Percentiles rank a stretch among this genome's conserved stretches.
These are phyloP conservation scores for Hippopotamyrus pictus DNA, from an alignment of 2,797 vertebrate species.

Conservation along the genomic window DNA sequence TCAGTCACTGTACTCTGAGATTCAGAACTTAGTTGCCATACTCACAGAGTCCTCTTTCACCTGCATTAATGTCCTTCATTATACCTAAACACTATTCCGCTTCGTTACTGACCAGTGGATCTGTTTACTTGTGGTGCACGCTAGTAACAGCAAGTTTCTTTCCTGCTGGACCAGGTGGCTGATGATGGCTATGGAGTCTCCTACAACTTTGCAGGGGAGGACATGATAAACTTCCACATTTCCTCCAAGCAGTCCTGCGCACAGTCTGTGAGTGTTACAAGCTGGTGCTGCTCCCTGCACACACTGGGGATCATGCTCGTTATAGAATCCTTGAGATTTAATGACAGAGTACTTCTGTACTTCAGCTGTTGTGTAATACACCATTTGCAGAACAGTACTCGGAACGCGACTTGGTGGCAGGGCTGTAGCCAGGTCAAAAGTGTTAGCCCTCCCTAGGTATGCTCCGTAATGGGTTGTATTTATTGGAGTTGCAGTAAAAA, in stretches of 20 bases:
- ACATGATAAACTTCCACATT: slow-evolving; percentile 79
- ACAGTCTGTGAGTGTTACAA: slow-evolving; percentile 63
- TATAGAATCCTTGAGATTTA: background rate
- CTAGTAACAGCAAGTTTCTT: slow-evolving; percentile 1
- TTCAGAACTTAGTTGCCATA: background rate
- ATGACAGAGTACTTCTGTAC: background rate
- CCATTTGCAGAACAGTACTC: background rate
- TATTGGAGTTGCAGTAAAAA: too few relatives aligned
- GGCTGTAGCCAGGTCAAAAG: too few relatives aligned
- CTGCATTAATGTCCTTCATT: background rate
- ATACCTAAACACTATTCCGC: background rate
- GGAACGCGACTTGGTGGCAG: background rate
- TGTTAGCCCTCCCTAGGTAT: too few relatives aligned
- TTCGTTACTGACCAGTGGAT: background rate
- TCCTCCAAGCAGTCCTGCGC: slow-evolving; percentile 73
- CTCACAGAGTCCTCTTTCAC: background rate
- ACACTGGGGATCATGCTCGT: background rate
- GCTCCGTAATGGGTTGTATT: too few relatives aligned
- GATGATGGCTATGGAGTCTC: slow-evolving; percentile 84
- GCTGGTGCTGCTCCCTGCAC: background rate
- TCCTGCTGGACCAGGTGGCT: slow-evolving; percentile 57
- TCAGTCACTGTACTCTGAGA: background rate
- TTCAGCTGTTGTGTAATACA: background rate
- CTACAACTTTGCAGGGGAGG: slow-evolving; percentile 77
- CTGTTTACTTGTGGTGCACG: background rate